Conservation (phyloP, 1,140 invertebrate species). For the Mercenaria mercenaria region DNA sequence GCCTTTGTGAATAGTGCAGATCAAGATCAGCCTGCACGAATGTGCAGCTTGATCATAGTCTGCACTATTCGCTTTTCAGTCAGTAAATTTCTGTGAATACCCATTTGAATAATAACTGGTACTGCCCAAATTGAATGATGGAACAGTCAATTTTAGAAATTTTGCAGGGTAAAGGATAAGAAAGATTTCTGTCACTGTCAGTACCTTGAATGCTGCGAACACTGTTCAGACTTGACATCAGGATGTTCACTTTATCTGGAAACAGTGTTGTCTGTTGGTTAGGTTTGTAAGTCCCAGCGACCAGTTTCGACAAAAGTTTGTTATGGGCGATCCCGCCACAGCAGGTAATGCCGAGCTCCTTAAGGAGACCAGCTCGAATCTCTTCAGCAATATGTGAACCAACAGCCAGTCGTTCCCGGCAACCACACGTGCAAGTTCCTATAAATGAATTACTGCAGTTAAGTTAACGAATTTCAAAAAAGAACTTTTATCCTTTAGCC, state of each 20-base stretch:
- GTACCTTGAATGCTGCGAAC: conserved; percentile 78
- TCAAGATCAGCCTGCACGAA: too few relatives aligned
- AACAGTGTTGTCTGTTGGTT: conserved; percentile 93
- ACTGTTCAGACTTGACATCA: conserved; percentile 87
- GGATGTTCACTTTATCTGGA: conserved; percentile 89
- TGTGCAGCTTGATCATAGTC: too few relatives aligned
- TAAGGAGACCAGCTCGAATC: conserved; percentile 73
- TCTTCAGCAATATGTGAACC: conserved; percentile 81
- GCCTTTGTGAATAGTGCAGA: too few relatives aligned
- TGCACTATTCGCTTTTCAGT: too few relatives aligned
- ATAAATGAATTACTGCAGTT: not conserved
- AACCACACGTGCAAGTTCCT: conserved; percentile 75
- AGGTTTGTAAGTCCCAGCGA: conserved; percentile 90
- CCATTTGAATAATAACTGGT: too few relatives aligned
- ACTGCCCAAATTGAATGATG: too few relatives aligned
- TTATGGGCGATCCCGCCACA: conserved; percentile 94
- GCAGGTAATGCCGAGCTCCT: conserved; percentile 90
- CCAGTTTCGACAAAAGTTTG: conserved; percentile 93
- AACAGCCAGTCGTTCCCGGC: conserved; percentile 70
- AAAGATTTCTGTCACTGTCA: too few relatives aligned
- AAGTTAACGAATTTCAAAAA: too few relatives aligned
- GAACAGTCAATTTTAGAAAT: too few relatives aligned
- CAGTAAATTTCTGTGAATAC: too few relatives aligned
- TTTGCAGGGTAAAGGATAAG: too few relatives aligned
- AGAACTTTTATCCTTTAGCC: too few relatives aligned